phyloP scores from a whole-genome alignment of 2,113 vertebrate species.

The Larimichthys crocea region DNA sequence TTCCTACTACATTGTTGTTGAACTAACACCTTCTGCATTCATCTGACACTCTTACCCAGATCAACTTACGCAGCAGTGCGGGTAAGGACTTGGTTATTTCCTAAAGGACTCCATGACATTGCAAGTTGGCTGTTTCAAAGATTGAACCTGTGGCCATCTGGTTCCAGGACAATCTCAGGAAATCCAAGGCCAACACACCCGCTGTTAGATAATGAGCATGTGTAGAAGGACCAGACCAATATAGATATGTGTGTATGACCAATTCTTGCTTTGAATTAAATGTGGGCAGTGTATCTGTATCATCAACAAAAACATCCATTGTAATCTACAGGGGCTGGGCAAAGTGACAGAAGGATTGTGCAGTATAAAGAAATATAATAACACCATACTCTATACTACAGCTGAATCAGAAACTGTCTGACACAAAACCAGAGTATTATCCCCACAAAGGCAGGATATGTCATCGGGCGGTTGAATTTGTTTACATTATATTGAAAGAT shows the following conservation, averaged over 20 bases:
- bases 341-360: not conserved
- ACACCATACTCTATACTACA: not conserved
- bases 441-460: not conserved
- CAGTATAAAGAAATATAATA: conserved; percentile 4
- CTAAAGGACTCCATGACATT: conserved; percentile 73
- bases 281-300: conserved; percentile 8
- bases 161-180: conserved; percentile 51
- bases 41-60: conserved; percentile 24
- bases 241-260: conserved; percentile 14
- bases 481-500: conserved; percentile 8
- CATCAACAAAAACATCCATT: not conserved
- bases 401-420: not conserved
- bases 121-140: conserved; percentile 62
- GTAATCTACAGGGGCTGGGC: not conserved
- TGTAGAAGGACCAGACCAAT: conserved; percentile 52
- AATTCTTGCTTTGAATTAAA: conserved; percentile 40
- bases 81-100: conserved; percentile 36
- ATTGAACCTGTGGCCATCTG: conserved; percentile 73
- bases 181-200: conserved; percentile 58
- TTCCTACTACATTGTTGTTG: conserved; percentile 28
- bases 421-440: conserved; percentile 4
- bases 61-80: conserved; percentile 24
- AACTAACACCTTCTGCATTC: conserved; percentile 40
- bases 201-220: conserved; percentile 70
- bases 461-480: not conserved